phyloP scores from a whole-genome alignment of 53 echinoderm and acorn worm genomes.

The Hippasteria phrygiana region DNA sequence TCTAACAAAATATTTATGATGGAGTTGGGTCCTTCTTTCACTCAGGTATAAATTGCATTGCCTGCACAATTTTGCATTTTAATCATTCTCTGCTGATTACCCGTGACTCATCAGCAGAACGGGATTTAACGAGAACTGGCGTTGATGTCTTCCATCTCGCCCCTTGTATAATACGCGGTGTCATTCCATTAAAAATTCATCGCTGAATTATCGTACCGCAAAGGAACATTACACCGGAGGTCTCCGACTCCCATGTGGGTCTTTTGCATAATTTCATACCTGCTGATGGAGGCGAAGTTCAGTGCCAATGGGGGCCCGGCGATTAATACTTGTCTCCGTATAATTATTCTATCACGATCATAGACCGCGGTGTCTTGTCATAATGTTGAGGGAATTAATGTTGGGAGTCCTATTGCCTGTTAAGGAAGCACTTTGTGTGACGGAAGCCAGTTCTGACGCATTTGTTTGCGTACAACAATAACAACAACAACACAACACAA shows the following conservation, averaged over 20 bases:
- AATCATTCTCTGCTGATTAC: neutral
- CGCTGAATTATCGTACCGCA: slow-evolving; percentile 9
- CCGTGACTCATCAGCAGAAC: slow-evolving; percentile 35
- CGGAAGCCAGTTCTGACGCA: too few relatives aligned
- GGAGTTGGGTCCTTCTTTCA: too few relatives aligned
- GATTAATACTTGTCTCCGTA: neutral
- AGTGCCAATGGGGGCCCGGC: neutral
- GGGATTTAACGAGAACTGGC: slow-evolving; percentile 42
- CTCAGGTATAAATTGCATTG: neutral
- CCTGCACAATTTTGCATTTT: neutral
- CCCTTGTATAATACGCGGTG: neutral
- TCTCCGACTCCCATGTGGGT: slow-evolving; percentile 18
- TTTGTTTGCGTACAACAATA: too few relatives aligned
- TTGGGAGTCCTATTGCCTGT: too few relatives aligned
- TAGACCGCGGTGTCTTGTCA: neutral
- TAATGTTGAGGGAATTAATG: neutral
- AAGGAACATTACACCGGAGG: neutral
- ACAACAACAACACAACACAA: too few relatives aligned
- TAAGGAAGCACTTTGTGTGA: too few relatives aligned
- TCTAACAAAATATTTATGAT: too few relatives aligned
- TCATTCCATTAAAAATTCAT: slow-evolving; percentile 43
- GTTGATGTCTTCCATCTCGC: slow-evolving; percentile 9
- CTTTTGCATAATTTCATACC: slow-evolving; percentile 11
- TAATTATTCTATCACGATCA: neutral
- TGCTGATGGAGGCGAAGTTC: neutral